phyloP scores from a whole-genome alignment of 1,140 invertebrate species.

The Uloborus diversus region DNA sequence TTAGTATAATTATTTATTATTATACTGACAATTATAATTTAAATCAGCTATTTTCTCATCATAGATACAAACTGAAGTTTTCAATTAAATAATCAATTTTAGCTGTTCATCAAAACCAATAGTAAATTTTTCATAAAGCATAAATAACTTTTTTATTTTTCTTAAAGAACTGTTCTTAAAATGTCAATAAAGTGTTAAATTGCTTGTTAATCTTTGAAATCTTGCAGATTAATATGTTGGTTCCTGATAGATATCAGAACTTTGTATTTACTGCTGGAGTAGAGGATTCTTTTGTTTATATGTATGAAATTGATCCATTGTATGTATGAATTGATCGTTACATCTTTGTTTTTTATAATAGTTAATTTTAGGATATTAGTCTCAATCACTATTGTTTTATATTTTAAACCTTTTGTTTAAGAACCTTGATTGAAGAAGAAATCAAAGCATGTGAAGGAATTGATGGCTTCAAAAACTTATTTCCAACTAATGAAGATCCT shows the following conservation, averaged over 20 bases:
- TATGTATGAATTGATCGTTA: background rate
- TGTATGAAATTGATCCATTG: conserved; percentile 28
- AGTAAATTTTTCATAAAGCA: too few relatives aligned
- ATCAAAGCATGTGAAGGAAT: background rate
- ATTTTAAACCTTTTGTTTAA: too few relatives aligned
- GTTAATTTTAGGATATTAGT: background rate
- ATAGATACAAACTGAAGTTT: too few relatives aligned
- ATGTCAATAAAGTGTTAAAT: too few relatives aligned
- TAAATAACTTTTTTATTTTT: too few relatives aligned
- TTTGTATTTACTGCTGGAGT: conserved; percentile 36
- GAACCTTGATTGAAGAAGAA: conserved; percentile 3
- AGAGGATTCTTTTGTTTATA: conserved; percentile 32
- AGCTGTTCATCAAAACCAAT: too few relatives aligned
- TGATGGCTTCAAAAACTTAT: conserved; percentile 23
- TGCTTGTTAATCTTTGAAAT: too few relatives aligned
- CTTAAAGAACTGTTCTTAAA: too few relatives aligned
- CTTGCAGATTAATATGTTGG: conserved; percentile 3
- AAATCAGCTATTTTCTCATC: too few relatives aligned
- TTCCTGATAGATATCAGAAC: conserved; percentile 1
- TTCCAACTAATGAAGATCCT: conserved; percentile 12
- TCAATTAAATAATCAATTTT: too few relatives aligned
- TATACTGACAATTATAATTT: too few relatives aligned
- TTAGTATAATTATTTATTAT: too few relatives aligned
- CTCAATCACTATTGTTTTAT: background rate
- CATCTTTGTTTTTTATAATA: background rate